These are phyloP conservation scores for Mesorhabditis spiculigera DNA, from an alignment of 2,888 invertebrate species.

Conservation along the genomic window DNA sequence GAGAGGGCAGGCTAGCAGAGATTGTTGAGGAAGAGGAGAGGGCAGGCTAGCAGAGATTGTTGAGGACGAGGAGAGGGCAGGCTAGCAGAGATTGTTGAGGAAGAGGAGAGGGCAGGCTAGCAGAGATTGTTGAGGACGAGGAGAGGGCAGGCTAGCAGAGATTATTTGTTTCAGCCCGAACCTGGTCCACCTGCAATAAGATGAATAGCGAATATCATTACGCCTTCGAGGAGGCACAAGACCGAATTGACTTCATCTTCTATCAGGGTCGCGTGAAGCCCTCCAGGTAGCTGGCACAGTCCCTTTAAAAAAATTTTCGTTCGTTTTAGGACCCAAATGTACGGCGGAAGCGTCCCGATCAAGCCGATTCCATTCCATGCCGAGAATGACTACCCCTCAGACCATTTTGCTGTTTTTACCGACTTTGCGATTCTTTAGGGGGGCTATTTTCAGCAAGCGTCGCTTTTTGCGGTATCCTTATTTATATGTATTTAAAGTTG, in stretches of 20 bases:
- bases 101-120: no score
- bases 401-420: conserved; percentile 51
- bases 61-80: not conserved
- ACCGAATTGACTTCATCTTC: conserved; percentile 51
- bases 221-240: conserved; percentile 39
- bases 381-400: conserved; percentile 53
- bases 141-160: not conserved
- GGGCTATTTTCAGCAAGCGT: no score
- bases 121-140: no score
- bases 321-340: conserved; percentile 24
- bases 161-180: conserved; percentile 29
- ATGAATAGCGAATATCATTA: conserved; percentile 42
- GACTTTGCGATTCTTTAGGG: no score
- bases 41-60: not conserved
- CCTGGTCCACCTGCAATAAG: conserved; percentile 51
- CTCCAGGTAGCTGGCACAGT: no score
- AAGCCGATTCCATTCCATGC: conserved; percentile 44
- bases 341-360: conserved; percentile 38
- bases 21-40: not conserved
- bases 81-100: not conserved
- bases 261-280: conserved; percentile 27
- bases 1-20: not conserved
- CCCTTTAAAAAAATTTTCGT: no score
- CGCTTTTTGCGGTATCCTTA: no score
- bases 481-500: no score